Evolutionary conservation across 2,797 vertebrate genomes (phyloP).

Genomic region (Hyperoplus immaculatus): DNA sequence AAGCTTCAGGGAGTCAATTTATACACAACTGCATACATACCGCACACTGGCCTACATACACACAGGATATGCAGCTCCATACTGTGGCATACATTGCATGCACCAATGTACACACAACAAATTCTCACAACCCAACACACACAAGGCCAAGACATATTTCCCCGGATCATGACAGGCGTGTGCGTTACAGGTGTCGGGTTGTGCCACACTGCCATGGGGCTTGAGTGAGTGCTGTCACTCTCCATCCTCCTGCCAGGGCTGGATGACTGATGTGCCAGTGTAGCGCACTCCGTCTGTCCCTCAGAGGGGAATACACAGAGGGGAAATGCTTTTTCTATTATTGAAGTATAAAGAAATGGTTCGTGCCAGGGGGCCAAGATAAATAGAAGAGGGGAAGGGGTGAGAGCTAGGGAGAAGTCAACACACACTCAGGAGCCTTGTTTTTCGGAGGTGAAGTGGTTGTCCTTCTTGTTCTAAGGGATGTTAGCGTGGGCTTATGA

Average conservation of each 20-base stretch:
- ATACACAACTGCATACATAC: slow-evolving; percentile 18
- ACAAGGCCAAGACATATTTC: slow-evolving; percentile 16
- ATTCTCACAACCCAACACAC: slow-evolving; percentile 4
- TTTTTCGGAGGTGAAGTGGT: slow-evolving; percentile 55
- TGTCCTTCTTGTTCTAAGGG: slow-evolving; percentile 54
- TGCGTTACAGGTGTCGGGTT: slow-evolving; percentile 66
- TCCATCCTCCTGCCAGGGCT: slow-evolving; percentile 53
- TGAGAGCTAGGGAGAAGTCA: slow-evolving; percentile 45
- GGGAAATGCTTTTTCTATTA: slow-evolving; percentile 55
- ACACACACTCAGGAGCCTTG: slow-evolving; percentile 37
- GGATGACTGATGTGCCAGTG: slow-evolving; percentile 65
- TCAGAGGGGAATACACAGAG: slow-evolving; percentile 53
- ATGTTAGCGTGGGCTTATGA: slow-evolving; percentile 43
- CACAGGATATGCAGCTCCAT: not conserved
- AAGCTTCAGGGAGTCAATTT: slow-evolving; percentile 43
- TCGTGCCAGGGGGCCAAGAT: slow-evolving; percentile 61
- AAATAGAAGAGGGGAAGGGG: slow-evolving; percentile 61
- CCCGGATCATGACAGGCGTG: slow-evolving; percentile 66
- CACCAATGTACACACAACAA: not conserved
- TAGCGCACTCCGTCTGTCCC: slow-evolving; percentile 49
- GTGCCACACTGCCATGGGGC: slow-evolving; percentile 42
- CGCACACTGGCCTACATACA: not conserved
- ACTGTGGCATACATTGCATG: not conserved
- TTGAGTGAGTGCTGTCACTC: slow-evolving; percentile 72
- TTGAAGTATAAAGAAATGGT: slow-evolving; percentile 70